Conservation (phyloP, 2,113 vertebrate species). For the Chloropsis hardwickii region DNA sequence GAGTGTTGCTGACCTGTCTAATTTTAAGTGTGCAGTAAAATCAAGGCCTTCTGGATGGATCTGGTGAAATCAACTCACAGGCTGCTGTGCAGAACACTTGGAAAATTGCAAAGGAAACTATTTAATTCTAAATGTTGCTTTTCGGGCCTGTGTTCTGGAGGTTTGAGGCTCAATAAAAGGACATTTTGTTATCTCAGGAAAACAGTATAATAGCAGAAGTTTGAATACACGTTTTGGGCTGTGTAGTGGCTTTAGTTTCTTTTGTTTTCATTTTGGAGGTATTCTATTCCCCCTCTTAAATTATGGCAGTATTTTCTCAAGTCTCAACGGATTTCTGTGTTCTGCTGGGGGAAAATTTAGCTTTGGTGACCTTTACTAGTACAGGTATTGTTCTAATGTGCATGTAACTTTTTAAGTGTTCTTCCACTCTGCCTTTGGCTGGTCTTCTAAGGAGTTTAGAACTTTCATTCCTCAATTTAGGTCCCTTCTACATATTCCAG, state of each 20-base stretch:
- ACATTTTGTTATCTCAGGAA: not conserved
- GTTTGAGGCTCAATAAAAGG: not conserved
- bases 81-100: not conserved
- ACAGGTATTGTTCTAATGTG: not conserved
- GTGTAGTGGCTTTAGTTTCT: not conserved
- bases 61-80: not conserved
- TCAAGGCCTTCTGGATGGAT: not conserved
- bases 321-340: not conserved
- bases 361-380: not conserved
- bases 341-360: not conserved
- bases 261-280: not conserved
- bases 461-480: not conserved
- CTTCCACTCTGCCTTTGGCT: not conserved
- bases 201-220: not conserved
- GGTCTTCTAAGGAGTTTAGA: not conserved
- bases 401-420: not conserved
- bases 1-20: not conserved
- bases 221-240: not conserved
- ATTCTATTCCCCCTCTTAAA: accelerated
- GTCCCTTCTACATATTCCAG: not conserved
- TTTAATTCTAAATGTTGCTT: not conserved
- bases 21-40: not conserved
- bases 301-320: not conserved
- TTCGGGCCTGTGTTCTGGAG: not conserved
- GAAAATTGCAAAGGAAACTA: not conserved